Base-by-base conservation (phyloP, 2,888 invertebrate genomes). In the Eudasyphora cyanicolor region DNA sequence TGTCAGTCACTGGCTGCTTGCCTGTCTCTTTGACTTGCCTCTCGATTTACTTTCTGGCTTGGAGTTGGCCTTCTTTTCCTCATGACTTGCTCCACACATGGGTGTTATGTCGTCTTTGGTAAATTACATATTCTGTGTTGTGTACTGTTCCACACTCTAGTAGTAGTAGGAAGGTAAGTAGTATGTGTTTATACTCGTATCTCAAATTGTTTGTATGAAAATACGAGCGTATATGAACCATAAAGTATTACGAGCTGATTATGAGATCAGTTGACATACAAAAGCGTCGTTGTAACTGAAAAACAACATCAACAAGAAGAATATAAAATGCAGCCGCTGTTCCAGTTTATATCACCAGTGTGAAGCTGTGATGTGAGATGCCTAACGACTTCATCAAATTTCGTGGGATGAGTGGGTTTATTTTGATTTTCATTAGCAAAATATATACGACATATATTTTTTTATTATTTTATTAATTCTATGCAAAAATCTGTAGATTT, bases 251-350 rank as follows among this genome's bases (percentile, higher is more conserved):
- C 19, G 70, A 70, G 70, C 21, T 70, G 70, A 70, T 70, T 70
- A 70, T 70, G 70, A 70, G 70, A 70, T 70, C 70, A 70, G 70
- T 70, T 70, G 70, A 29, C 70, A 70, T 29, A 69, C 21, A 42
- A 27, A 57, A 29, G 19, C 19, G 10, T 8, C n/a, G 24, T 62
- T 62, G 19, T 6, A 45, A 21, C 21, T 10, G 24, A 51, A 21
- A 27, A 57, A 57, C 27, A 24, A 32, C 14, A 54, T 51, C 51
- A 71, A 51, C 32, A 49, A 71, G 12, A 54, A 12, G 14, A 19
- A 35, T n/a, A 54, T 74, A 74, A 74, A 74, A 42, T 60, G 27
- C 12, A 74, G 24, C 45, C 29, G 27, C 60, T 19, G 49, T 49
- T 49, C 51, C 32, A 29, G 49, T 32, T 35, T 51, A 49, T n/a